Conservation (phyloP, 1,140 invertebrate genomes). For the Tenebrio molitor region DNA sequence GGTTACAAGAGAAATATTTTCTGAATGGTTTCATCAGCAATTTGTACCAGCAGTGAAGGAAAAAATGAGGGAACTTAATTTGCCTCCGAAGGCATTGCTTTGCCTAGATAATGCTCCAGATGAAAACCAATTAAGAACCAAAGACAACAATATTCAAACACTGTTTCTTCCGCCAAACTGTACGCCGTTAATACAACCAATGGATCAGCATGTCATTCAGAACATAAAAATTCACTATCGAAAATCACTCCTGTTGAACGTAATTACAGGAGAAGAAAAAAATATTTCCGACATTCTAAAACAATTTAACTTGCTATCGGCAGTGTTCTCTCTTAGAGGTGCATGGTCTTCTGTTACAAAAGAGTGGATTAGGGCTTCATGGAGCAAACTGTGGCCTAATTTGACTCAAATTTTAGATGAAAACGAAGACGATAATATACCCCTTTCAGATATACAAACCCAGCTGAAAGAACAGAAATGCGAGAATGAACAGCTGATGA, state of each 20-base stretch:
- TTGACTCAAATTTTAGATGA: neutral
- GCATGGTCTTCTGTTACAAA: neutral
- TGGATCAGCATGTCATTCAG: slow-evolving; percentile 68
- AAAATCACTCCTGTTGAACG: slow-evolving; percentile 5
- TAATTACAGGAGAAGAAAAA: neutral
- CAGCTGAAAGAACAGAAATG: no score
- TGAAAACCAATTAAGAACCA: slow-evolving; percentile 51
- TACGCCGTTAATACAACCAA: slow-evolving; percentile 68
- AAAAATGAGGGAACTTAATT: slow-evolving; percentile 56
- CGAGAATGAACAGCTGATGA: no score
- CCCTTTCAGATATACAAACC: no score
- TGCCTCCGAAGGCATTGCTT: slow-evolving; percentile 61
- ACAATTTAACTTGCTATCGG: neutral
- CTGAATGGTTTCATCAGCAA: slow-evolving; percentile 62
- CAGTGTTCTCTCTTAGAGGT: neutral
- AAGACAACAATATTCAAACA: slow-evolving; percentile 55
- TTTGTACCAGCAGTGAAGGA: slow-evolving; percentile 59
- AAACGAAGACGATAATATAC: no score
- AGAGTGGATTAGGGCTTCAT: neutral
- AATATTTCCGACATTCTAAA: neutral
- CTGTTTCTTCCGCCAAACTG: slow-evolving; percentile 67
- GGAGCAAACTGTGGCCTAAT: neutral
- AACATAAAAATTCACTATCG: slow-evolving; percentile 44
- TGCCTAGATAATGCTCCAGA: slow-evolving; percentile 62
- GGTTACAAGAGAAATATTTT: slow-evolving; percentile 61